Conservation (phyloP, 1,140 invertebrate genomes). For the Drosophila mauritiana region DNA sequence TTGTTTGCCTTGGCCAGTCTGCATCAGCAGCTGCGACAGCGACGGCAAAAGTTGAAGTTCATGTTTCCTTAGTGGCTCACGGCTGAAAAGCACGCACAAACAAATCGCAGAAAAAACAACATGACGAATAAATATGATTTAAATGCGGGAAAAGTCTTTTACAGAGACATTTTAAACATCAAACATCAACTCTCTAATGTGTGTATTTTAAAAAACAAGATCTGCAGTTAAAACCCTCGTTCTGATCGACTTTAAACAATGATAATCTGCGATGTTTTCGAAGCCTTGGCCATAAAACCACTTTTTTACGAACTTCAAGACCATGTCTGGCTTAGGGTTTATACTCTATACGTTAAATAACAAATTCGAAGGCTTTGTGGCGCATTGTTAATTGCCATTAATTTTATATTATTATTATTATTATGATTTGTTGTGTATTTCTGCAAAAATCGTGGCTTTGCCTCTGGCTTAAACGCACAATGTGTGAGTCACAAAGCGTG, state of each 20-base stretch:
- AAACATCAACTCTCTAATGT: background rate
- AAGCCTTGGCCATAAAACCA: conserved; percentile 45
- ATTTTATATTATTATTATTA: conserved; percentile 21
- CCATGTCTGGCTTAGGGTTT: conserved; percentile 37
- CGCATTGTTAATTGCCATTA: conserved; percentile 48
- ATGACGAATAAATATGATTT: conserved; percentile 19
- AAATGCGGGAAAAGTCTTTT: background rate
- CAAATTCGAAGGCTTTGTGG: conserved; percentile 36
- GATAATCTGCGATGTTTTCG: conserved; percentile 29
- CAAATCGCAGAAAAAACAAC: conserved; percentile 18
- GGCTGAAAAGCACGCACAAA: conserved; percentile 41
- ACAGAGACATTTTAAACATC: background rate
- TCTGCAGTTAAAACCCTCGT: background rate
- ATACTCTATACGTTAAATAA: conserved; percentile 3
- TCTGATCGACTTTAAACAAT: background rate
- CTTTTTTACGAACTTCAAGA: conserved; percentile 10
- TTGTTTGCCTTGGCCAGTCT: conserved; percentile 63
- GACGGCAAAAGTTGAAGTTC: conserved; percentile 50
- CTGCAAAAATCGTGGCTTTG: conserved; percentile 18
- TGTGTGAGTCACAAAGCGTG: conserved; percentile 37
- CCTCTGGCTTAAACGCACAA: conserved; percentile 12
- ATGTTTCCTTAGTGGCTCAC: conserved; percentile 45
- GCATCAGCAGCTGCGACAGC: conserved; percentile 31
- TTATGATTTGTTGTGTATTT: background rate
- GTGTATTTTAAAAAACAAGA: no score